phyloP scores from a whole-genome alignment of 2,797 vertebrate genomes.

The Fringilla coelebs region DNA sequence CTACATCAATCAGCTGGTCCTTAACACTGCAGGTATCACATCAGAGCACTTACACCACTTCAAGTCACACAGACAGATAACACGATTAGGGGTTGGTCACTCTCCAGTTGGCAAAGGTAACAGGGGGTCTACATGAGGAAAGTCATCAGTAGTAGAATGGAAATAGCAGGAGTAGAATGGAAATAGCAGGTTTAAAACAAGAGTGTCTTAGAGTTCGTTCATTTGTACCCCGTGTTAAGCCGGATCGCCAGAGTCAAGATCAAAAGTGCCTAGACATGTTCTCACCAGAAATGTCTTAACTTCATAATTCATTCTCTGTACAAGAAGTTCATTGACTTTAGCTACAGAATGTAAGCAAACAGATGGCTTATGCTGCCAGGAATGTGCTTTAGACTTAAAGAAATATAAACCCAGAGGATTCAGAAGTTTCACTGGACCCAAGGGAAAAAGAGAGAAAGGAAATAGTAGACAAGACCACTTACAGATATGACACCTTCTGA shows the following conservation, averaged over 20 bases:
- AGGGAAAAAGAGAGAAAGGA: not conserved
- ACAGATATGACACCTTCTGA: not conserved
- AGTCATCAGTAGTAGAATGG: not conserved
- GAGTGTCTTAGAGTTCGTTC: not conserved
- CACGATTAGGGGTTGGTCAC: not conserved
- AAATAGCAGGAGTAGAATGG: not conserved
- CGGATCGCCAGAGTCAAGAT: constrained; percentile 14
- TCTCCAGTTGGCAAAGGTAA: not conserved
- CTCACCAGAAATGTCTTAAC: constrained; percentile 47
- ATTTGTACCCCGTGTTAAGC: not conserved
- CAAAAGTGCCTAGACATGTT: constrained; percentile 38
- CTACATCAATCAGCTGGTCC: not conserved
- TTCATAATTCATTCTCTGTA: constrained; percentile 44
- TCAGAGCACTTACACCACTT: not conserved
- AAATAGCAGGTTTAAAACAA: not conserved
- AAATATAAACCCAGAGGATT: constrained; percentile 18
- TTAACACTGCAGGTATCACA: not conserved
- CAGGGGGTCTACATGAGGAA: not conserved
- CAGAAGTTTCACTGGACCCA: not conserved
- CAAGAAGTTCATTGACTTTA: constrained; percentile 52
- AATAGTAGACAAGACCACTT: not conserved
- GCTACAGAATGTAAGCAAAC: constrained; percentile 41
- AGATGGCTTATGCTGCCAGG: constrained; percentile 44
- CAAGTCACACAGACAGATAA: not conserved
- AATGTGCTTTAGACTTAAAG: constrained; percentile 36